phyloP scores from a whole-genome alignment of 2,888 invertebrate genomes.

The Tolmerus cingulatus region DNA sequence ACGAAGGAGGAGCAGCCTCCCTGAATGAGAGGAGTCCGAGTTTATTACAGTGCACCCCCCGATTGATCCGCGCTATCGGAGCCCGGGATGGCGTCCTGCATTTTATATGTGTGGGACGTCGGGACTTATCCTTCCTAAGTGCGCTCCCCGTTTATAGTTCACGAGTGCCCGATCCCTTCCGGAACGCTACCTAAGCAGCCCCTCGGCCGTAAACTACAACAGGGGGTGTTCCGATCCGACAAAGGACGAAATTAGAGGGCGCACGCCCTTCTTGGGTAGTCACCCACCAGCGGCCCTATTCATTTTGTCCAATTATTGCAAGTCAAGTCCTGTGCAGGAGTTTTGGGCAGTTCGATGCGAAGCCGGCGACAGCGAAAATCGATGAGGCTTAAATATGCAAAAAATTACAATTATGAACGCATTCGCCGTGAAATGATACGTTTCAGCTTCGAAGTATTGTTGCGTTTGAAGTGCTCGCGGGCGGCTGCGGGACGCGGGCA shows the following conservation, averaged over 20 bases:
- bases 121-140: neutral
- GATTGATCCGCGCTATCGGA: neutral
- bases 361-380: conserved; percentile 6
- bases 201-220: neutral
- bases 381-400: conserved; percentile 28
- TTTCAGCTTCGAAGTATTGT: conserved; percentile 31
- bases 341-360: neutral
- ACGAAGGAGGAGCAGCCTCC: neutral
- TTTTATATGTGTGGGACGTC: neutral
- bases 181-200: neutral
- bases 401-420: conserved; percentile 24
- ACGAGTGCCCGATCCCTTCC: neutral
- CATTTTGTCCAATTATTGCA: conserved; percentile 27
- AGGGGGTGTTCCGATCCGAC: neutral
- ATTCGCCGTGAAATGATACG: conserved; percentile 28
- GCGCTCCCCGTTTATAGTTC: conserved; percentile 1
- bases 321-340: neutral
- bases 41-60: neutral
- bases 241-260: conserved; percentile 26
- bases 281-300: neutral
- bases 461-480: neutral
- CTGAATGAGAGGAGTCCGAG: conserved; percentile 5
- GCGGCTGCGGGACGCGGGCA: neutral
- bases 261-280: conserved; percentile 5
- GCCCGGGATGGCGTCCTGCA: neutral